These are phyloP conservation scores for Onychostoma macrolepis DNA, from an alignment of 2,113 vertebrate genomes.

Conservation along the genomic window DNA sequence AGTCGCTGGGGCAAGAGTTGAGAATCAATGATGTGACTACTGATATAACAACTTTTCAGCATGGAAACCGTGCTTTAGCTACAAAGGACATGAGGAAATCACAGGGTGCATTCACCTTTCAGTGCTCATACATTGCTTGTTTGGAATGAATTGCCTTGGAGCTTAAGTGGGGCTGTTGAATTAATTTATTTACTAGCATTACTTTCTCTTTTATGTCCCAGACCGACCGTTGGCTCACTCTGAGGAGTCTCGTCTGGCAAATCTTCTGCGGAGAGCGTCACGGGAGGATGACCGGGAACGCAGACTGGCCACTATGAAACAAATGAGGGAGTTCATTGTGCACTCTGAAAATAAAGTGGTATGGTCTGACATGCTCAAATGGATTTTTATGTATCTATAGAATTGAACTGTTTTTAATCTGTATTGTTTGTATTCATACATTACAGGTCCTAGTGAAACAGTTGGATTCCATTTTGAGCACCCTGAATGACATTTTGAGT, in stretches of 20 bases:
- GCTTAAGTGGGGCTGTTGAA: neutral
- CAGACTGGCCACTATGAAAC: constrained; percentile 96
- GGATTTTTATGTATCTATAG: no score
- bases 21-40: constrained; percentile 97
- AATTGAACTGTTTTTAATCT: neutral
- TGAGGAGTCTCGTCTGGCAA: constrained; percentile 98
- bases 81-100: constrained; percentile 99
- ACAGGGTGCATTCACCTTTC: constrained; percentile 83
- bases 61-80: constrained; percentile 99
- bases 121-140: neutral
- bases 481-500: constrained; percentile 94
- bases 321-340: constrained; percentile 97
- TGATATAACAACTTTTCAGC: constrained; percentile 96
- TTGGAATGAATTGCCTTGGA: neutral
- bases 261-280: constrained; percentile 98
- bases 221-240: constrained; percentile 98
- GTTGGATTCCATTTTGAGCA: constrained; percentile 94
- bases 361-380: constrained; percentile 51
- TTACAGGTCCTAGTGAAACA: constrained; percentile 94
- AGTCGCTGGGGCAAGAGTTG: constrained; percentile 99
- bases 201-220: constrained; percentile 63
- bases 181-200: neutral
- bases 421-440: neutral
- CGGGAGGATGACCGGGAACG: constrained; percentile 99
- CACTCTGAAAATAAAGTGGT: constrained; percentile 98